Evolutionary conservation across 2,797 vertebrate species (phyloP).

Genomic region (Neostethus bicornis): DNA sequence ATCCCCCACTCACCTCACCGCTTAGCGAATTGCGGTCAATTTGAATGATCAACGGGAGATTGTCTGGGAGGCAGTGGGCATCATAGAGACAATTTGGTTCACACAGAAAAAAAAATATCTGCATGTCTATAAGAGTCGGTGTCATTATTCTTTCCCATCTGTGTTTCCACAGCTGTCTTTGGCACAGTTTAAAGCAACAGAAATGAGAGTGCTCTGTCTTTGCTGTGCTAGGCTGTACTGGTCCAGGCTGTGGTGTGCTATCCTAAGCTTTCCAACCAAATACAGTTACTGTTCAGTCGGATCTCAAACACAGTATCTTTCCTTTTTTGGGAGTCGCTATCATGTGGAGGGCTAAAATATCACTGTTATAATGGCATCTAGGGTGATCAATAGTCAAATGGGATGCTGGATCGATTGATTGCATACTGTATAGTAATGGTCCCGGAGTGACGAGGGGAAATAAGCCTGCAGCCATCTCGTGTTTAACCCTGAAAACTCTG

Average conservation of each 20-base stretch:
- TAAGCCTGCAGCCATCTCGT: slow-evolving; percentile 32
- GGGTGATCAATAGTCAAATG: slow-evolving; percentile 76
- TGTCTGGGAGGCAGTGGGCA: slow-evolving; percentile 53
- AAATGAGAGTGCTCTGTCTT: slow-evolving; percentile 46
- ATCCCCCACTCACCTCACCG: slow-evolving; percentile 2
- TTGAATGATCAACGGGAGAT: slow-evolving; percentile 66
- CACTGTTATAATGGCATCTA: slow-evolving; percentile 74
- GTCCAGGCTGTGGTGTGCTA: slow-evolving; percentile 26
- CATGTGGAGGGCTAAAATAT: slow-evolving; percentile 68
- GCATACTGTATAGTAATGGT: slow-evolving; percentile 61
- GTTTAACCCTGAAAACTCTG: slow-evolving; percentile 41
- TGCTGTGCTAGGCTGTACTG: slow-evolving; percentile 34
- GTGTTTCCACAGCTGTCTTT: slow-evolving; percentile 34
- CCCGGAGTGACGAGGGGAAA: slow-evolving; percentile 32
- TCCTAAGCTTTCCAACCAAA: slow-evolving; percentile 53
- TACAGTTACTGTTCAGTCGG: slow-evolving; percentile 58
- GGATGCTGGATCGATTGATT: slow-evolving; percentile 65
- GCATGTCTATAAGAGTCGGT: slow-evolving; percentile 33
- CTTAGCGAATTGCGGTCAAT: slow-evolving; percentile 65
- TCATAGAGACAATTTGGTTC: slow-evolving; percentile 56
- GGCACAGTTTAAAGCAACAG: slow-evolving; percentile 26
- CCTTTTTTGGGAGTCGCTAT: slow-evolving; percentile 50
- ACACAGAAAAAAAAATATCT: slow-evolving; percentile 49
- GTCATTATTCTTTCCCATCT: slow-evolving; percentile 38
- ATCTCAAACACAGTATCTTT: slow-evolving; percentile 61